Evolutionary conservation across 2,797 vertebrate species (phyloP), one percentile per base, ranked within the genome.

Genomic region (Periparus ater): DNA sequence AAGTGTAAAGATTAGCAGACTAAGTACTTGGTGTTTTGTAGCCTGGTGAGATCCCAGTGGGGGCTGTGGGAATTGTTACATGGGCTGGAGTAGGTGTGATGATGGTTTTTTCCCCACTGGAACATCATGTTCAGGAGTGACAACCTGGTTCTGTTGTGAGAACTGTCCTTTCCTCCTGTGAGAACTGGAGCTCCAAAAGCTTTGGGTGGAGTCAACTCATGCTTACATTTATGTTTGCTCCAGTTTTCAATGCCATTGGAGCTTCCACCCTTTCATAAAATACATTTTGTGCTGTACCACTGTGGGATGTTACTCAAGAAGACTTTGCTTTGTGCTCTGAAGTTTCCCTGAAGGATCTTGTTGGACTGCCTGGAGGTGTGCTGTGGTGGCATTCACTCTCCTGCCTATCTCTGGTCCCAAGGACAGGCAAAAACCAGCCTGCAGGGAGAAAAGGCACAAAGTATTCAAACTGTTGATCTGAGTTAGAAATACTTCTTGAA

Each of bases 31-130:
- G 2, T 81, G n/a, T 53, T 63, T 85, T 61, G 29, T 12, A 45
- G 58, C 53, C 57, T 27, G 13, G 55, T 60, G 66, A 29, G 36
- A 48, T 92, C 42, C 87, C 6, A 0, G 2, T 16, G n/a, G 38
- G 17, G 0, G 0, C 47, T 55, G 40, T 8, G 9, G 66, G 73
- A 86, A 32, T 73, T 48, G 26, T 61, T 77, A 3, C 4, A 0
- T 2, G 29, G 55, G 25, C 55, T 94, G 85, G 13, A 54, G 61
- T 13, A 51, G 45, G 50, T 72, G 71, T 1, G 3, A 17, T 19
- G n/a, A 27, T 42, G 29, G 13, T 0, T 63, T 45, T 61, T 65
- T 34, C 34, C 20, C 7, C 16, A 0, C 34, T 32, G 85, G 79
- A 75, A 73, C 53, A 82, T 63, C 32, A 3, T 18, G 61, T 74